Evolutionary conservation across 2,888 invertebrate species (phyloP).

Genomic region (Ophion costatus): DNA sequence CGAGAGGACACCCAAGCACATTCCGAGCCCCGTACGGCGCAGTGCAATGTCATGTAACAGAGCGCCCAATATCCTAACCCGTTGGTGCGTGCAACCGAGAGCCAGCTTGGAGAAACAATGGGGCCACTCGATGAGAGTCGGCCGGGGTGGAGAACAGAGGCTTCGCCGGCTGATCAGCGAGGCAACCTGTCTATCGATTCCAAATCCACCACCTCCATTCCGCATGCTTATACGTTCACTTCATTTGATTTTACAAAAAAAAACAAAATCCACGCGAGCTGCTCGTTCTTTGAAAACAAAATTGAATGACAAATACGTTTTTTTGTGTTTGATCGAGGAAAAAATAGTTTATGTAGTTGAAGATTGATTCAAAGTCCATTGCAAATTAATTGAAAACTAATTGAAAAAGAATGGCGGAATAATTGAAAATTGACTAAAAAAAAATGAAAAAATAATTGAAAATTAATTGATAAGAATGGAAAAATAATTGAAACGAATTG

Average conservation of each 20-base stretch:
- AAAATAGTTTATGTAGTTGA: too few species aligned
- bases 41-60: conserved; percentile 55
- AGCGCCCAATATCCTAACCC: conserved; percentile 23
- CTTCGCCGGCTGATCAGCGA: conserved; percentile 19
- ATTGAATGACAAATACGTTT: too few species aligned
- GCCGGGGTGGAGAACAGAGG: conserved; percentile 7
- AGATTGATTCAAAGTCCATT: too few species aligned
- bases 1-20: conserved; percentile 38
- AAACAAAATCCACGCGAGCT: not conserved
- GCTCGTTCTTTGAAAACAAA: too few species aligned
- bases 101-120: conserved; percentile 32
- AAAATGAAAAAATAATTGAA: too few species aligned
- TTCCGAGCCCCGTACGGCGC: conserved; percentile 21
- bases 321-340: too few species aligned
- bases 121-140: conserved; percentile 23
- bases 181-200: not conserved
- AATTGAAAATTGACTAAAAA: too few species aligned
- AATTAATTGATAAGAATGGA: too few species aligned
- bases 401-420: too few species aligned
- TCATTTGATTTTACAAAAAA: not conserved
- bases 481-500: too few species aligned
- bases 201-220: not conserved
- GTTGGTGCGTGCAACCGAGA: conserved; percentile 21
- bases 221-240: not conserved
- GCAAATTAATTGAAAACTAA: too few species aligned